A percentile compares a stretch with the other conserved stretches of the same genome.
Conservation (phyloP, 2,113 vertebrate genomes). For the Siphamia tubifer region DNA sequence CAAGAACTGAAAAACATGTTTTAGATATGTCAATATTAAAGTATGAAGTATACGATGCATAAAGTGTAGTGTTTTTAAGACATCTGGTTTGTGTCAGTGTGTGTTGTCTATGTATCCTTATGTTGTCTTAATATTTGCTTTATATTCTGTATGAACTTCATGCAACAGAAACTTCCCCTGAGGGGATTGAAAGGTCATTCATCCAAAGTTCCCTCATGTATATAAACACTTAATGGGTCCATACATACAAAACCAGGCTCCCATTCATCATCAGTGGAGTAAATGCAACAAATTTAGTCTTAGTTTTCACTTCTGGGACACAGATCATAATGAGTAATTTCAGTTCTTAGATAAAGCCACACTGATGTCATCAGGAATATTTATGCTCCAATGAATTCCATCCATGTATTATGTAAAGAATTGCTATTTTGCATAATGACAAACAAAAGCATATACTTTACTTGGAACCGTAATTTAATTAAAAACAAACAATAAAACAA, state of each 20-base stretch:
- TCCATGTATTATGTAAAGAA: too few species aligned
- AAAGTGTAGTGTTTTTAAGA: neutral
- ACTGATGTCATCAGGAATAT: too few species aligned
- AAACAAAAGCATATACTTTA: too few species aligned
- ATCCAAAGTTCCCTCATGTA: constrained; percentile 41
- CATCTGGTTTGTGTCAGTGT: constrained; percentile 32
- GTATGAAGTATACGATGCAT: neutral
- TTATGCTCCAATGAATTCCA: too few species aligned
- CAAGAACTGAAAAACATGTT: neutral
- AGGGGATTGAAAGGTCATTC: constrained; percentile 38
- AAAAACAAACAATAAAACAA: too few species aligned
- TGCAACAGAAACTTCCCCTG: constrained; percentile 29
- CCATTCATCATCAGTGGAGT: constrained; percentile 46
- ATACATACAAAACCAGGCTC: neutral
- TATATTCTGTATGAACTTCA: constrained; percentile 24
- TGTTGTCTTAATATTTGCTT: constrained; percentile 54
- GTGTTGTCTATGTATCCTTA: constrained; percentile 29
- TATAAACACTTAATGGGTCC: constrained; percentile 51
- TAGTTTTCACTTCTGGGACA: too few species aligned
- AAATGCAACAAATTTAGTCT: constrained; percentile 11
- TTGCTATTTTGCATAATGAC: too few species aligned
- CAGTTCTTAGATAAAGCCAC: too few species aligned
- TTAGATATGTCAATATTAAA: neutral
- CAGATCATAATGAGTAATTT: too few species aligned
- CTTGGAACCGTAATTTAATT: too few species aligned